These are phyloP conservation scores for Tricholaema leucomelas DNA, from an alignment of 2,113 vertebrate genomes.

Conservation along the genomic window DNA sequence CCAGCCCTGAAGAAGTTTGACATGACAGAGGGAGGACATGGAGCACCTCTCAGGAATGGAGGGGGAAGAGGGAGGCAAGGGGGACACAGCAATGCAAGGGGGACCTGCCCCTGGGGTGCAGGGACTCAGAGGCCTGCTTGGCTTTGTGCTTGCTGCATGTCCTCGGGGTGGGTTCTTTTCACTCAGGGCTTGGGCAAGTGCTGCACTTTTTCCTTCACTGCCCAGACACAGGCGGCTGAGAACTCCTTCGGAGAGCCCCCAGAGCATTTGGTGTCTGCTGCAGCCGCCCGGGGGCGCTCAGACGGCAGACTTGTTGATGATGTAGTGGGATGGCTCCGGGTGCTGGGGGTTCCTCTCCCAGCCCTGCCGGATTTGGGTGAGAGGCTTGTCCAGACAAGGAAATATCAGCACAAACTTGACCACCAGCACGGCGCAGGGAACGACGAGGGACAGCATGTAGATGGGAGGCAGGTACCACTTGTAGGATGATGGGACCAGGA, in stretches of 20 bases:
- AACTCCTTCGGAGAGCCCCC: background rate
- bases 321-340: background rate
- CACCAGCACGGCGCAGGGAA: slow-evolving; percentile 83
- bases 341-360: slow-evolving; percentile 80
- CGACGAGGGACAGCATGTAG: slow-evolving; percentile 83
- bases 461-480: slow-evolving; percentile 84
- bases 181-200: background rate
- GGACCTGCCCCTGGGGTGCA: background rate
- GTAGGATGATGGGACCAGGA: slow-evolving; percentile 72
- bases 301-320: slow-evolving; percentile 64
- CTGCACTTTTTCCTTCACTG: background rate
- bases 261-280: background rate
- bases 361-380: slow-evolving; percentile 86
- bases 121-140: background rate
- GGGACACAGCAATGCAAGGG: background rate
- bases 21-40: background rate
- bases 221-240: background rate
- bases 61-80: background rate
- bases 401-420: slow-evolving; percentile 84
- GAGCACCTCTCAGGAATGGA: background rate
- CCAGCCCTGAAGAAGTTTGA: background rate
- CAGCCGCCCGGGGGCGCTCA: background rate
- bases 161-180: background rate
- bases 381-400: slow-evolving; percentile 83
- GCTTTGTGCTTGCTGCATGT: background rate